Evolutionary conservation across 1,140 invertebrate species (phyloP).

Genomic region (Calliopsis andreniformis): DNA sequence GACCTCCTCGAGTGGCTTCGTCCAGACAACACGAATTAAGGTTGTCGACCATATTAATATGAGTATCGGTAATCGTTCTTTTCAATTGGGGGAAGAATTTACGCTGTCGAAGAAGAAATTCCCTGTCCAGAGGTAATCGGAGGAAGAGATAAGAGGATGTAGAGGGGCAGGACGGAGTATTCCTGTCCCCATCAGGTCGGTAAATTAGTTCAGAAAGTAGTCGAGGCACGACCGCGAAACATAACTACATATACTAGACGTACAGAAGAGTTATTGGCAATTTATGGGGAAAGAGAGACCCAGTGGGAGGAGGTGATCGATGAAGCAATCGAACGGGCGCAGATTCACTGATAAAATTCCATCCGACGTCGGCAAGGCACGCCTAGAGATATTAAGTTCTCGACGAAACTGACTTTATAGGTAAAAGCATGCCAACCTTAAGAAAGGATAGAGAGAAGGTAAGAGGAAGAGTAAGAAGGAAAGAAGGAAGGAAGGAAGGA

Average conservation of each 20-base stretch:
- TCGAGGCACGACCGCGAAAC: constrained; percentile 44
- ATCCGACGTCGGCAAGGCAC: constrained; percentile 18
- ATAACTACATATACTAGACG: constrained; percentile 29
- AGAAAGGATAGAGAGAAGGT: constrained; percentile 15
- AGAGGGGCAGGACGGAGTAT: background rate
- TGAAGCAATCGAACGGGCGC: constrained; percentile 29
- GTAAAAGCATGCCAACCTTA: constrained; percentile 28
- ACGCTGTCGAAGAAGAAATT: constrained; percentile 20
- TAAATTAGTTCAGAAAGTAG: constrained; percentile 54
- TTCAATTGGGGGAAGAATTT: background rate
- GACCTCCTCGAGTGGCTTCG: too few species aligned
- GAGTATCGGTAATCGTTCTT: background rate
- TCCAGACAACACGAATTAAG: too few species aligned
- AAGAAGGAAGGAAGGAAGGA: constrained; percentile 7
- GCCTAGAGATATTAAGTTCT: constrained; percentile 60
- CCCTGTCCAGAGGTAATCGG: constrained; percentile 7
- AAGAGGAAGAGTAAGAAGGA: background rate
- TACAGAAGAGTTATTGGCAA: constrained; percentile 46
- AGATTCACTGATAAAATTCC: constrained; percentile 55
- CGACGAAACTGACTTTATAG: constrained; percentile 56
- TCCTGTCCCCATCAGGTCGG: constrained; percentile 7
- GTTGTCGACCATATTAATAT: background rate
- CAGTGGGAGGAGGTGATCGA: too few species aligned
- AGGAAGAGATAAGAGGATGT: background rate
- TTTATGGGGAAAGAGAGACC: constrained; percentile 17